phyloP scores from a whole-genome alignment of 2,888 invertebrate species.

The Drosophila recens region DNA sequence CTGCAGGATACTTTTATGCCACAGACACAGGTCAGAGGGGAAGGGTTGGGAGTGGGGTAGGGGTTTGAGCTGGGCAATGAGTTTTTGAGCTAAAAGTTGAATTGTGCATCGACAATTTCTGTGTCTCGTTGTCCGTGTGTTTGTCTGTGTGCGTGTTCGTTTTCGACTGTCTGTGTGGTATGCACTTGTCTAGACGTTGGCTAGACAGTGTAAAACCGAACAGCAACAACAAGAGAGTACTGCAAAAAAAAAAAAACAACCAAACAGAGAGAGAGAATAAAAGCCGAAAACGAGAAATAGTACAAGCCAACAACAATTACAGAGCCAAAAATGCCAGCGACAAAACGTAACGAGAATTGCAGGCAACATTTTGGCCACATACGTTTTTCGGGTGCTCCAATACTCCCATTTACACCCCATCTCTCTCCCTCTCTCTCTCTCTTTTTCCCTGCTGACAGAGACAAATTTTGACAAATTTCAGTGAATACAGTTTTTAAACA shows the following conservation, averaged over 20 bases:
- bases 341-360: constrained; percentile 79
- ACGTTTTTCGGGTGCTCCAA: constrained; percentile 13
- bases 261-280: constrained; percentile 12
- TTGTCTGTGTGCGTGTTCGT: constrained; percentile 44
- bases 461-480: constrained; percentile 65
- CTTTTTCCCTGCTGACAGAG: constrained; percentile 40
- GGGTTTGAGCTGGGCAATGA: constrained; percentile 64
- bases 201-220: constrained; percentile 85
- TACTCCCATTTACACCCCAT: neutral
- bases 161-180: constrained; percentile 78
- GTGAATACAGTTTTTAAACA: constrained; percentile 7
- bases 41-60: neutral
- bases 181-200: constrained; percentile 84
- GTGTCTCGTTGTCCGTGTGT: constrained; percentile 7
- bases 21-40: constrained; percentile 37
- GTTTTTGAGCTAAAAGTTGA: constrained; percentile 80
- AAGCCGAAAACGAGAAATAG: constrained; percentile 52
- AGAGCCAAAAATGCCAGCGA: constrained; percentile 68
- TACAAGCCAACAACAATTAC: constrained; percentile 57
- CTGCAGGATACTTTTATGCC: constrained; percentile 74
- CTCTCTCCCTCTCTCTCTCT: neutral
- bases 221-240: constrained; percentile 35
- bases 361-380: constrained; percentile 70
- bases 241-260: constrained; percentile 6
- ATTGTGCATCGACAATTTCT: constrained; percentile 76